These are phyloP conservation scores for Spilosoma lubricipeda DNA, from an alignment of 2,888 invertebrate genomes.

Conservation along the genomic window DNA sequence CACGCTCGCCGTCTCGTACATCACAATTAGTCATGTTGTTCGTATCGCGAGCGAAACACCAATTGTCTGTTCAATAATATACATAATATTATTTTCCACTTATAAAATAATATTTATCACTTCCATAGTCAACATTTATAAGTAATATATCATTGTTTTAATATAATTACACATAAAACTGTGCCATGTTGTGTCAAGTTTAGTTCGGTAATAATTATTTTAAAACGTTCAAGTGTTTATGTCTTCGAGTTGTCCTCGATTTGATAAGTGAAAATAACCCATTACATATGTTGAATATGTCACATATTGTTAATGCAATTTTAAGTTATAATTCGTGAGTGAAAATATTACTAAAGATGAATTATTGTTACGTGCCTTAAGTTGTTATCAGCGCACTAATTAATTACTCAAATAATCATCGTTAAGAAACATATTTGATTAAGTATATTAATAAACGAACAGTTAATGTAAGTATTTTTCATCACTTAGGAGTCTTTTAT, in stretches of 20 bases:
- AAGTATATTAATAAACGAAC: too few relatives aligned
- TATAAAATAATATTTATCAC: conserved; percentile 16
- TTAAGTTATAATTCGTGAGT: background rate
- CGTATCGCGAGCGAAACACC: conserved; percentile 17
- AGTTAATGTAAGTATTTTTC: too few relatives aligned
- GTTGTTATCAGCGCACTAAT: conserved; percentile 9
- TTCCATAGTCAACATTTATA: conserved; percentile 3
- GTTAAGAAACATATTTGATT: conserved; percentile 27
- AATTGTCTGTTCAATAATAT: conserved; percentile 11
- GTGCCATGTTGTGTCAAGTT: background rate
- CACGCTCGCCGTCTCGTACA: conserved; percentile 11
- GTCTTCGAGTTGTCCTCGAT: conserved; percentile 12
- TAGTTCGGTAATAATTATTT: background rate
- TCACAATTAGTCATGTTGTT: conserved; percentile 37
- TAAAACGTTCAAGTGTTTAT: conserved; percentile 15
- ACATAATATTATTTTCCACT: background rate
- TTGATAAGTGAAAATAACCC: conserved; percentile 27
- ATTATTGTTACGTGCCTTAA: background rate
- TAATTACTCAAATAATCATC: conserved; percentile 7
- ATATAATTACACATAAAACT: conserved; percentile 6
- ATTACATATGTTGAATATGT: conserved; percentile 7
- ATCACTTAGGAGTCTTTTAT: too few relatives aligned
- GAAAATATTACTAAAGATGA: background rate
- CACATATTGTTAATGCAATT: conserved; percentile 1
- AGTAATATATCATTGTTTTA: conserved; percentile 5